Evolutionary conservation across 2,888 invertebrate genomes (phyloP).

Genomic region (Cheilosia vernalis): DNA sequence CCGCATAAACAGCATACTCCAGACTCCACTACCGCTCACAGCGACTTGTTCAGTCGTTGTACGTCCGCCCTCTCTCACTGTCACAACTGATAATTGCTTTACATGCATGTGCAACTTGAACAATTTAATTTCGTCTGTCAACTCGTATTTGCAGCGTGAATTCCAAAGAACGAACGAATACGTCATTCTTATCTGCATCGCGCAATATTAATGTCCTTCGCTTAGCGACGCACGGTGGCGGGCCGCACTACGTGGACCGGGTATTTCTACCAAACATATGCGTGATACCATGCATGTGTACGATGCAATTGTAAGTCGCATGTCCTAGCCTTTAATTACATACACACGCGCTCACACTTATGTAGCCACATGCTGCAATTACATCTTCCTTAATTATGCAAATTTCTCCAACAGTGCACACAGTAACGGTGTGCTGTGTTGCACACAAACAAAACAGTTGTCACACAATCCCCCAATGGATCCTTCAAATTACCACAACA

Average conservation of each 20-base stretch:
- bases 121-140: constrained; percentile 73
- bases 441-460: constrained; percentile 73
- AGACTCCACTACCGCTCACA: background rate
- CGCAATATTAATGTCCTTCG: constrained; percentile 63
- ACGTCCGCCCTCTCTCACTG: background rate
- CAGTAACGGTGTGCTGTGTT: constrained; percentile 46
- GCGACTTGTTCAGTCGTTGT: no score
- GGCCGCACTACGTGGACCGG: background rate
- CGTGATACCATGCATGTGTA: constrained; percentile 14
- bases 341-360: constrained; percentile 42
- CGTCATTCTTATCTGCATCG: constrained; percentile 70
- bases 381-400: constrained; percentile 74
- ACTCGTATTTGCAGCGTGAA: constrained; percentile 52
- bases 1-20: constrained; percentile 4
- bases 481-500: constrained; percentile 74
- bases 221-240: constrained; percentile 26
- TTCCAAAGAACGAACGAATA: constrained; percentile 61
- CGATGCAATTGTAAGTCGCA: constrained; percentile 17
- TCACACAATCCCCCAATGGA: constrained; percentile 64
- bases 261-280: background rate
- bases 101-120: constrained; percentile 59
- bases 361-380: constrained; percentile 65
- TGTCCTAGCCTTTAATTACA: constrained; percentile 52
- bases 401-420: constrained; percentile 61
- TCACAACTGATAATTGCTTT: constrained; percentile 52